phyloP scores from a whole-genome alignment of 2,888 invertebrate species.

The Abscondita cerata region DNA sequence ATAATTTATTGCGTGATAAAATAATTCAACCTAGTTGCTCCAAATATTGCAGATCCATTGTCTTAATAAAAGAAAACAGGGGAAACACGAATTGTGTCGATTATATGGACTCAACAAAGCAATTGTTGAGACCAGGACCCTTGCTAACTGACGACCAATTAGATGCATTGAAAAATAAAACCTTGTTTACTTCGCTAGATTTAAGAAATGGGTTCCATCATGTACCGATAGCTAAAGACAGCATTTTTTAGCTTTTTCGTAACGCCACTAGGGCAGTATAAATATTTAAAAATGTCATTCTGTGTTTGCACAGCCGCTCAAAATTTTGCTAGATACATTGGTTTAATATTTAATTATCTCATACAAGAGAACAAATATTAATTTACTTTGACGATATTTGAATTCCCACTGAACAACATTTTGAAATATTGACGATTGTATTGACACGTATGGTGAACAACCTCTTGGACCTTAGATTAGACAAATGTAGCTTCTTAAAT shows the following conservation, averaged over 20 bases:
- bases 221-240: constrained; percentile 31
- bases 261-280: constrained; percentile 39
- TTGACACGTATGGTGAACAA: background rate
- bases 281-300: constrained; percentile 39
- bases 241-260: constrained; percentile 39
- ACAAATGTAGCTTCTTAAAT: constrained; percentile 44
- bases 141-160: constrained; percentile 36
- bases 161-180: constrained; percentile 30
- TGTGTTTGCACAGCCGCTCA: constrained; percentile 39
- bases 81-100: constrained; percentile 4
- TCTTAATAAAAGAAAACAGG: constrained; percentile 8
- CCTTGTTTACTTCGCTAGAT: constrained; percentile 38
- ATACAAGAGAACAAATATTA: background rate
- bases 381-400: constrained; percentile 38
- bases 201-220: constrained; percentile 40
- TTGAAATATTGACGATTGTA: constrained; percentile 2
- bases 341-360: background rate
- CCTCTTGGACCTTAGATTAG: background rate
- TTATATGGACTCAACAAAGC: constrained; percentile 1
- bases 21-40: constrained; percentile 12
- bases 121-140: background rate
- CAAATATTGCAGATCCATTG: constrained; percentile 8
- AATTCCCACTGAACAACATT: constrained; percentile 30
- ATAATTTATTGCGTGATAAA: background rate
- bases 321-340: constrained; percentile 1